A percentile compares a stretch with the other conserved stretches of the same genome.
phyloP scores from a whole-genome alignment of 2,797 vertebrate genomes.

The Sebastes aleutianus region DNA sequence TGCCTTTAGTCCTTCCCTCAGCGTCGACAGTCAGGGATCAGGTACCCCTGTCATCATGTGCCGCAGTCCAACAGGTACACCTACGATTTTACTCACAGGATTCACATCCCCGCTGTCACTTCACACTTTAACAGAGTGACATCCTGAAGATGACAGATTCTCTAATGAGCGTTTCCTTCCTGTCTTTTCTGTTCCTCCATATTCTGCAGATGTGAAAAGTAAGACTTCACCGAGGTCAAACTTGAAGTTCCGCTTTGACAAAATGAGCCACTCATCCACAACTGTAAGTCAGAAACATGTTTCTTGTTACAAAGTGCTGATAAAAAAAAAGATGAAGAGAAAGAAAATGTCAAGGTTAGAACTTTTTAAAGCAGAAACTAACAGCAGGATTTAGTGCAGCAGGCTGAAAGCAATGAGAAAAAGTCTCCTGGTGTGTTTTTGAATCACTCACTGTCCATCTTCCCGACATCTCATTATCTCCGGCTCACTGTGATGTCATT shows the following conservation, averaged over 20 bases:
- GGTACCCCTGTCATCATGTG: conserved; percentile 93
- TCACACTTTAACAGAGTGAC: neutral
- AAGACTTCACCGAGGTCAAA: conserved; percentile 95
- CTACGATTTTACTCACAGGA: neutral
- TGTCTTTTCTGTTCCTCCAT: neutral
- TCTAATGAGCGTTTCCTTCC: neutral
- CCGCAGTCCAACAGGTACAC: conserved; percentile 91
- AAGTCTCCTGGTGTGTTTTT: neutral
- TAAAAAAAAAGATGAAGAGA: neutral
- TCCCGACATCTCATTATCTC: neutral
- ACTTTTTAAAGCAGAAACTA: neutral
- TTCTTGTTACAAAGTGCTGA: neutral
- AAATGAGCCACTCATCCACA: conserved; percentile 90
- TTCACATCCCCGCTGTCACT: neutral
- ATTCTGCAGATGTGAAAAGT: conserved; percentile 85
- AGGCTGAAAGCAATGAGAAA: neutral
- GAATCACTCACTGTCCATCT: neutral
- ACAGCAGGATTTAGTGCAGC: neutral
- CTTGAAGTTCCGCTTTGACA: conserved; percentile 97
- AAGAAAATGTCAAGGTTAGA: neutral
- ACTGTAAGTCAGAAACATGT: conserved; percentile 70
- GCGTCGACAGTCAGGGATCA: conserved; percentile 83
- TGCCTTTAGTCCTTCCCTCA: conserved; percentile 85
- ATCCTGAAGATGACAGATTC: neutral
- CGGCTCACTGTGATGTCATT: neutral